Conservation (phyloP, 2,113 vertebrate genomes). For the Pachypanchax playfairii region DNA sequence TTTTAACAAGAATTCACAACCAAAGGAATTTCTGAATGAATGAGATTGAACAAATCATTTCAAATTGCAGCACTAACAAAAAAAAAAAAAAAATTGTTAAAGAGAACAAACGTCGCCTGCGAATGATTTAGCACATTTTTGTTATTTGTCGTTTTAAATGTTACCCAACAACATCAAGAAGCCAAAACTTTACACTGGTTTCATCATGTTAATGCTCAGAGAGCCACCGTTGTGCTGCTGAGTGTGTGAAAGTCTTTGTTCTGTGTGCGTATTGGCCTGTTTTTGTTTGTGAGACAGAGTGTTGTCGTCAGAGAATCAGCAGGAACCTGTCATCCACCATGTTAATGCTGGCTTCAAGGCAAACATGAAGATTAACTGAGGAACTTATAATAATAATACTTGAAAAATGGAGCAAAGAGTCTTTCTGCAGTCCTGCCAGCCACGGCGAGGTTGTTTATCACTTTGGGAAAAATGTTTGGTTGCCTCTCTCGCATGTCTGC, state of each 20-base stretch:
- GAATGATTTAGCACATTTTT: conserved; percentile 14
- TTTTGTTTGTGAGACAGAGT: conserved; percentile 29
- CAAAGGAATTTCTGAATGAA: too few species aligned
- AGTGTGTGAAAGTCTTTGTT: conserved; percentile 5
- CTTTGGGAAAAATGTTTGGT: conserved; percentile 62
- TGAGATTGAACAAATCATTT: too few species aligned
- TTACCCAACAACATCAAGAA: conserved; percentile 11
- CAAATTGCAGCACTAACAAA: too few species aligned
- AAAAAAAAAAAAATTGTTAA: too few species aligned
- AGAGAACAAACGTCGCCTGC: conserved; percentile 35
- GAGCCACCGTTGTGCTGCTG: conserved; percentile 4
- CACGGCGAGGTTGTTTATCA: conserved; percentile 66
- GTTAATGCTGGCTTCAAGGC: conserved; percentile 62
- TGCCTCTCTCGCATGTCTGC: conserved; percentile 60
- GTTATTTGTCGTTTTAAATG: conserved; percentile 29
- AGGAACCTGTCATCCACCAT: conserved; percentile 58
- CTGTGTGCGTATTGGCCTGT: background rate
- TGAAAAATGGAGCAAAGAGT: conserved; percentile 64
- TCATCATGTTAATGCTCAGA: conserved; percentile 36
- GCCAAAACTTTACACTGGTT: conserved; percentile 16
- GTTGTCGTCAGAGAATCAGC: conserved; percentile 45
- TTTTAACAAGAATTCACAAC: too few species aligned
- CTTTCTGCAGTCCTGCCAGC: conserved; percentile 54
- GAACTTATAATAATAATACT: conserved; percentile 61
- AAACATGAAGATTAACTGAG: conserved; percentile 63